phyloP scores from a whole-genome alignment of 1,140 invertebrate genomes.

The Lordiphosa stackelbergi region DNA sequence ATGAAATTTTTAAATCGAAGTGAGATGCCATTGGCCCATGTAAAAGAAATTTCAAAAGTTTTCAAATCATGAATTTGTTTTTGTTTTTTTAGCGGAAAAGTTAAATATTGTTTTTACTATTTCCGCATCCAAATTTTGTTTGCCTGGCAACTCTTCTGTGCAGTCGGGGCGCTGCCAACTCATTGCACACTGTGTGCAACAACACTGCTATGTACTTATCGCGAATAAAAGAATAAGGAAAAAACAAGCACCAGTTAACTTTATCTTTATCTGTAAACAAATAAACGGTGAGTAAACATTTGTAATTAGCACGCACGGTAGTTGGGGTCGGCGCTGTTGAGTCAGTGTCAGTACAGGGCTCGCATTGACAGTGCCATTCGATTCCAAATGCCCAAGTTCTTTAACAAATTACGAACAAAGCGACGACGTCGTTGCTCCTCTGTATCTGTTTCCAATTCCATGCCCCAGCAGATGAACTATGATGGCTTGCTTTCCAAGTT shows the following conservation, averaged over 20 bases:
- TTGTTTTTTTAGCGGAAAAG: too few relatives aligned
- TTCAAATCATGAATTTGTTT: too few relatives aligned
- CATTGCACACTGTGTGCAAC: neutral
- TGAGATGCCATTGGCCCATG: too few relatives aligned
- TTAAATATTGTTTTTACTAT: too few relatives aligned
- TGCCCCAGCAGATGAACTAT: constrained; percentile 72
- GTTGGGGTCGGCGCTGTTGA: constrained; percentile 22
- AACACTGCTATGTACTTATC: constrained; percentile 11
- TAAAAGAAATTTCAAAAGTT: too few relatives aligned
- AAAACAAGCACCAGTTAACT: constrained; percentile 46
- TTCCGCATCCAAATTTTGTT: too few relatives aligned
- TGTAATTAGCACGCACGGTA: constrained; percentile 57
- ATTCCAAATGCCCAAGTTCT: constrained; percentile 53
- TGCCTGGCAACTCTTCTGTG: neutral
- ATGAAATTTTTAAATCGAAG: too few relatives aligned
- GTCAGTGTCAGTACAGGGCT: constrained; percentile 33
- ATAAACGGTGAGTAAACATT: constrained; percentile 73
- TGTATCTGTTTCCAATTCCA: constrained; percentile 18
- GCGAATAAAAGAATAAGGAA: constrained; percentile 41
- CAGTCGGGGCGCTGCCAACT: neutral
- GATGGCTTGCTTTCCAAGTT: constrained; percentile 71
- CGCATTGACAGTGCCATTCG: constrained; percentile 23
- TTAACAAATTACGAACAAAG: constrained; percentile 62
- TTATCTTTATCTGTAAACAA: constrained; percentile 73
- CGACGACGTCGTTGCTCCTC: constrained; percentile 42